Base-by-base conservation (phyloP, 2,888 invertebrate species). In the Polietes domitor region DNA sequence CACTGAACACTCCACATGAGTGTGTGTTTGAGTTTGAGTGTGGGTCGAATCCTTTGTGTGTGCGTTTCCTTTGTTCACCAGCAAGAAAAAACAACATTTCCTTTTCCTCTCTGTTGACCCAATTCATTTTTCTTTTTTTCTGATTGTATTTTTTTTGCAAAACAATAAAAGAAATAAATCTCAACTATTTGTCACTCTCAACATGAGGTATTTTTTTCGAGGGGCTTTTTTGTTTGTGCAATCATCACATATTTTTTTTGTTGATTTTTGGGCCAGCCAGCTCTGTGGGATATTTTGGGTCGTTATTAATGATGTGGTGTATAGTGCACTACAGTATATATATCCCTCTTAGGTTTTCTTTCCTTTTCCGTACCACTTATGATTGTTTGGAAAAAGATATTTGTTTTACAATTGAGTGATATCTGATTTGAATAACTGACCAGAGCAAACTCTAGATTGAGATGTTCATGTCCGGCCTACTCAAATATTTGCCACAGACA, bases 131-230 rank as follows among this genome's bases (percentile, higher is more conserved):
- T 37, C 6, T 65, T 37, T 41, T 24, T 21, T 43, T 41, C 2
- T 41, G 17, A 43, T 37, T 43, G n/a, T n/a, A 24, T 68, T 68
- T 68, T 43, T 26, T 19, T 65, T 65, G n/a, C 1, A 24, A 43
- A 43, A 6, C 19, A 24, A 68, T 68, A 68, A 68, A 15, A 41
- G 68, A 68, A 68, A 68, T 68, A 68, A 68, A 68, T 68, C 68
- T 68, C n/a, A 68, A 68, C 68, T 68, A 68, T 68, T 68, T 68
- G 68, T 68, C 68, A 68, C 68, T 68, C 43, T 68, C 68, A 41
- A 68, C 43, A 43, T 17, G 68, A 24, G 24, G 21, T 19, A 24
- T 65, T 41, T 65, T 41, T 43, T 43, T 65, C 37, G 19, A 21
- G 41, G 19, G 65, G 32, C 19, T 19, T 37, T 41, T 37, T 9